Percentiles rank a stretch among this genome's conserved stretches.
phyloP scores from a whole-genome alignment of 2,888 invertebrate genomes.

The Mimachlamys varia region DNA sequence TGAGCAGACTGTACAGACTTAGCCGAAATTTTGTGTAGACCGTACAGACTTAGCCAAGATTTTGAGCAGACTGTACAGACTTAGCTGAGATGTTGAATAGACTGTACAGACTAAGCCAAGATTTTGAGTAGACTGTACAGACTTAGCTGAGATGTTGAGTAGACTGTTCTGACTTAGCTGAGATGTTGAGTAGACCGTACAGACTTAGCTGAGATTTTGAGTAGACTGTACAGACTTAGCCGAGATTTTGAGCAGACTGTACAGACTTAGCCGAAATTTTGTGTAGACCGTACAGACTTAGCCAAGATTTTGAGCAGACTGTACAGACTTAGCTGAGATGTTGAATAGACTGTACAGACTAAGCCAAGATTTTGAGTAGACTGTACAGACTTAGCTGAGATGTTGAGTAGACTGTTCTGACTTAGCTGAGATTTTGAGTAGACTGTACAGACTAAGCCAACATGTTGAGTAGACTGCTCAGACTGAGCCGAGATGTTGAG shows the following conservation, averaged over 20 bases:
- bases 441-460: not conserved
- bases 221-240: too few relatives aligned
- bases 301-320: not conserved
- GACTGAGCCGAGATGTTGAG: not conserved
- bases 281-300: too few relatives aligned
- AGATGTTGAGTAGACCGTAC: not conserved
- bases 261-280: too few relatives aligned
- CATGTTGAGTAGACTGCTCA: not conserved
- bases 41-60: not conserved
- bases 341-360: not conserved
- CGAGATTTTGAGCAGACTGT: too few relatives aligned
- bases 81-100: not conserved
- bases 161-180: not conserved
- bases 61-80: not conserved
- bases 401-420: not conserved
- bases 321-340: not conserved
- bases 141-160: not conserved
- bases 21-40: too few relatives aligned
- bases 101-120: not conserved
- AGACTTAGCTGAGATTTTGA: too few relatives aligned
- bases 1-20: not conserved
- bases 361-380: not conserved
- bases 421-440: not conserved
- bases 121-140: too few relatives aligned
- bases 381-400: conserved; percentile 7